Evolutionary conservation across 2,797 vertebrate species (phyloP).

Genomic region (Botia kubotai): DNA sequence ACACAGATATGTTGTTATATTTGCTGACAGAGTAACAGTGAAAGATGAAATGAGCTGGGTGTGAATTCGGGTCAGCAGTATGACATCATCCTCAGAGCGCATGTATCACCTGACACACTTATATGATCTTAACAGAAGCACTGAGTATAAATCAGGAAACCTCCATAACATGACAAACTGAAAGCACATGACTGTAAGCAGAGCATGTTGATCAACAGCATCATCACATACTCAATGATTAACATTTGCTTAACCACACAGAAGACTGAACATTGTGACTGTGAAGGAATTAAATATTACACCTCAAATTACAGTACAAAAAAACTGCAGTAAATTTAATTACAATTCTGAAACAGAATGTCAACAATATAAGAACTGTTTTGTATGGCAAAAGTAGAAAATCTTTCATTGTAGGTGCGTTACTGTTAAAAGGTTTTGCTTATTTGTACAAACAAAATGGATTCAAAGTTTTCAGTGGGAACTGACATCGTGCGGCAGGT

Average conservation of each 20-base stretch:
- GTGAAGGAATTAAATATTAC: background rate
- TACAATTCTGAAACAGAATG: background rate
- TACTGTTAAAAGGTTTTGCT: background rate
- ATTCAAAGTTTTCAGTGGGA: no score
- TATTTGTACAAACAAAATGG: no score
- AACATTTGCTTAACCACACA: background rate
- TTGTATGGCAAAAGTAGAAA: background rate
- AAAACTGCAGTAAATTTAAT: background rate
- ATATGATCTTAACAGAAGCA: background rate
- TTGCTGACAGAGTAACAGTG: background rate
- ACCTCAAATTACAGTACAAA: background rate
- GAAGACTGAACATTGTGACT: no score
- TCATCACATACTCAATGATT: background rate
- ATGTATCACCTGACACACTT: background rate
- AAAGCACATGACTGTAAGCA: conserved; percentile 40
- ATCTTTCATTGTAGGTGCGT: background rate
- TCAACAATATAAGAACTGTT: no score
- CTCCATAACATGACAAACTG: conserved; percentile 54
- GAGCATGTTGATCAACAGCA: conserved; percentile 34
- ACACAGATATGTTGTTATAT: background rate
- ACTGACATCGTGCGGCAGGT: no score
- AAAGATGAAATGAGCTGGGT: no score
- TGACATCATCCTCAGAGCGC: background rate
- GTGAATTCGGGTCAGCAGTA: no score
- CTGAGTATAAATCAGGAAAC: conserved; percentile 55